phyloP scores from a whole-genome alignment of 2,888 invertebrate genomes.

The Oconnorella tubifera region DNA sequence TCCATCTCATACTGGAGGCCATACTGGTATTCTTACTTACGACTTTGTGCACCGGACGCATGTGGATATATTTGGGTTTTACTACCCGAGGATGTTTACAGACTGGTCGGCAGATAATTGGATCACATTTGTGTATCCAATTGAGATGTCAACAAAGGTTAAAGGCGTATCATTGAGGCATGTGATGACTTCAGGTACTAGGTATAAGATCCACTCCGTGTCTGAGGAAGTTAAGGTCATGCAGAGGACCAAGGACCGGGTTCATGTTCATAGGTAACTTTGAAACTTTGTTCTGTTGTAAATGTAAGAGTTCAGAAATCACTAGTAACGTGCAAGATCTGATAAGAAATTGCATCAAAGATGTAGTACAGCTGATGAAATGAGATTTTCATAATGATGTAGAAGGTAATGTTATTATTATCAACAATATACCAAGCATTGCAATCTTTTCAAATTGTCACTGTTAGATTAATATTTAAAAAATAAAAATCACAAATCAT shows the following conservation, averaged over 20 bases:
- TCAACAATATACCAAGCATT: too few relatives aligned
- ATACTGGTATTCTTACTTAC: conserved; percentile 33
- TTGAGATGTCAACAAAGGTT: conserved; percentile 25
- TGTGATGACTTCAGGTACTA: conserved; percentile 23
- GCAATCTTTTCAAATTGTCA: too few relatives aligned
- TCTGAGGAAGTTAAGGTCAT: neutral
- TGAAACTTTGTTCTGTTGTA: too few relatives aligned
- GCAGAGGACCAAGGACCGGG: conserved; percentile 2
- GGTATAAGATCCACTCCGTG: conserved; percentile 19
- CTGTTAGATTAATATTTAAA: too few relatives aligned
- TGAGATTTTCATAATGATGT: too few relatives aligned
- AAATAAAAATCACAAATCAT: too few relatives aligned
- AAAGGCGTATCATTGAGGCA: conserved; percentile 23
- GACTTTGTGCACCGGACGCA: conserved; percentile 36
- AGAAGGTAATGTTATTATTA: too few relatives aligned
- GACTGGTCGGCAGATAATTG: conserved; percentile 34
- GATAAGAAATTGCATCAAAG: too few relatives aligned
- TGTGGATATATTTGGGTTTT: conserved; percentile 33
- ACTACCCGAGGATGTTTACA: conserved; percentile 33
- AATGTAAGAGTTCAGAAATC: too few relatives aligned
- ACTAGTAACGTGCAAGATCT: too few relatives aligned
- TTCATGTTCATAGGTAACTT: too few relatives aligned
- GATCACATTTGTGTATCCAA: conserved; percentile 27
- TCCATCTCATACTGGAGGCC: conserved; percentile 34
- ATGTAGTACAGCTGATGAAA: too few relatives aligned